Percentiles rank a stretch among this genome's conserved stretches.
These are phyloP conservation scores for Scelioninae gen. 2 DNA, from an alignment of 2,888 invertebrate genomes.

Conservation along the genomic window DNA sequence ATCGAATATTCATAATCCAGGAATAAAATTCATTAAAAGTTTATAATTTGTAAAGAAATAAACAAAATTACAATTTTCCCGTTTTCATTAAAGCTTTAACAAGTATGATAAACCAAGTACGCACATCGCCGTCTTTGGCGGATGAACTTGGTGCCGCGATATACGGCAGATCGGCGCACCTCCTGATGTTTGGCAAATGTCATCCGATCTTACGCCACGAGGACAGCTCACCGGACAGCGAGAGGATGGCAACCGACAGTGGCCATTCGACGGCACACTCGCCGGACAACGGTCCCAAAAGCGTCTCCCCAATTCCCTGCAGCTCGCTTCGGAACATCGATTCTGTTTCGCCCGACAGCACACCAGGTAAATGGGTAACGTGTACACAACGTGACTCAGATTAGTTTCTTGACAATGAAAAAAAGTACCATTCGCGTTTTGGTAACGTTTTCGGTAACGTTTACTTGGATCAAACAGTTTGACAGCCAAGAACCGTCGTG, in stretches of 20 bases:
- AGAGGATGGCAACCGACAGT: conserved; percentile 89
- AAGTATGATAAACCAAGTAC: conserved; percentile 57
- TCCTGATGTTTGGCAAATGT: conserved; percentile 69
- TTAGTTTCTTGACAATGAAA: too few species aligned
- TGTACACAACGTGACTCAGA: too few species aligned
- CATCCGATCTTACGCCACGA: conserved; percentile 77
- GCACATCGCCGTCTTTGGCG: conserved; percentile 79
- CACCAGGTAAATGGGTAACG: conserved; percentile 70
- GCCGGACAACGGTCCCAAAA: conserved; percentile 90
- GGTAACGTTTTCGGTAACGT: too few species aligned
- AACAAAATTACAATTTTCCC: not conserved
- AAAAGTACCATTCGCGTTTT: too few species aligned
- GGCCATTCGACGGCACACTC: conserved; percentile 95
- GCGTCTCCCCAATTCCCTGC: conserved; percentile 85
- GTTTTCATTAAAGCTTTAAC: conserved; percentile 34
- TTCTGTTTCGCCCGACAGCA: conserved; percentile 72
- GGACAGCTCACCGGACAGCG: conserved; percentile 91
- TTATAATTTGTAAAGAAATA: not conserved
- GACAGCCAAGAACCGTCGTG: too few species aligned
- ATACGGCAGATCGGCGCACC: conserved; percentile 67
- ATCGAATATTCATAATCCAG: too few species aligned
- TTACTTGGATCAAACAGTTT: too few species aligned
- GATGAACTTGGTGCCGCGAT: conserved; percentile 79
- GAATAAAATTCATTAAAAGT: too few species aligned
- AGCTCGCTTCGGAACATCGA: conserved; percentile 73